These are phyloP conservation scores for Tenthredo notha DNA, from an alignment of 2,888 invertebrate genomes.

Conservation along the genomic window DNA sequence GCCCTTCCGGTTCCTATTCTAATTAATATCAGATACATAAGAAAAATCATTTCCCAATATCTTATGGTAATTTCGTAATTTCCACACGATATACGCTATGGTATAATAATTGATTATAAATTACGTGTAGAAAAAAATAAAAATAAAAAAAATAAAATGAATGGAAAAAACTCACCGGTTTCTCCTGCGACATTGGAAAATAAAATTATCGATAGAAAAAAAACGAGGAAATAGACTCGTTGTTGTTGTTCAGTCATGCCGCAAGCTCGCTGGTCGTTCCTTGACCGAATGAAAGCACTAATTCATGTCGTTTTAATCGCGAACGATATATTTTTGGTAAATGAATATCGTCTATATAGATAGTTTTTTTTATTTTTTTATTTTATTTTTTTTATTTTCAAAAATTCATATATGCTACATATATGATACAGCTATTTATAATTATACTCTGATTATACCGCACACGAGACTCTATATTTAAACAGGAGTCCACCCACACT, in stretches of 20 bases:
- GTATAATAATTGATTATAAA: no score
- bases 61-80: no score
- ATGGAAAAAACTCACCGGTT: neutral
- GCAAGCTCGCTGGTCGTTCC: neutral
- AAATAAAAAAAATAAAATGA: neutral
- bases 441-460: neutral
- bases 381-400: no score
- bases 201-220: neutral
- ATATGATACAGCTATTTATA: neutral
- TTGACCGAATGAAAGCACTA: neutral
- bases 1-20: neutral
- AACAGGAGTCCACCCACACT: neutral
- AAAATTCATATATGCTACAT: neutral
- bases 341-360: neutral
- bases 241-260: conserved; percentile 1
- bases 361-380: neutral
- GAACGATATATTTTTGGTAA: neutral
- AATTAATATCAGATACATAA: neutral
- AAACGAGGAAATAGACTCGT: neutral
- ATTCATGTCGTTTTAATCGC: neutral
- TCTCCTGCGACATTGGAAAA: neutral
- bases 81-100: no score
- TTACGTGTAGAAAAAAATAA: neutral
- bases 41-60: no score
- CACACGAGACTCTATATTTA: neutral